Percentiles rank a stretch among this genome's conserved stretches.
These are phyloP conservation scores for Enteromius radiatus DNA, from an alignment of 2,797 vertebrate species.

Conservation along the genomic window DNA sequence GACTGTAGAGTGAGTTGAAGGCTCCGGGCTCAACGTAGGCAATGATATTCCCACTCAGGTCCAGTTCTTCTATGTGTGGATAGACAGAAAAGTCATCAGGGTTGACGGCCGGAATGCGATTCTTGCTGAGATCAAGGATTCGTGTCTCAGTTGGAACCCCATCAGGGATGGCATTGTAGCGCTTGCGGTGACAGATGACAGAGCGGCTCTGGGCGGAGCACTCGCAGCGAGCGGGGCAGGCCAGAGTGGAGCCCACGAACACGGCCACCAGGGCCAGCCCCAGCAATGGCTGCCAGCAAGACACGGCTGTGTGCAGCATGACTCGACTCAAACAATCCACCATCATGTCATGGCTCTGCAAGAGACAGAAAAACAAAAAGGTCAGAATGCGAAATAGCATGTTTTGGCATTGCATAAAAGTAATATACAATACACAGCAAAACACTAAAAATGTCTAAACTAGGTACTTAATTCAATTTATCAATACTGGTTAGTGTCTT, in stretches of 20 bases:
- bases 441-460: background rate
- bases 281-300: slow-evolving; percentile 94
- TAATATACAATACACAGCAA: background rate
- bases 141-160: slow-evolving; percentile 97
- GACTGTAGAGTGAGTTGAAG: slow-evolving; percentile 92
- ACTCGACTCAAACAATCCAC: slow-evolving; percentile 90
- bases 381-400: background rate
- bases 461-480: background rate
- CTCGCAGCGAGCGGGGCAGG: slow-evolving; percentile 96
- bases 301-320: slow-evolving; percentile 94
- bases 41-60: slow-evolving; percentile 96
- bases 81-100: slow-evolving; percentile 93
- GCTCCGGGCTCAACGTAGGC: slow-evolving; percentile 95
- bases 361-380: slow-evolving; percentile 47
- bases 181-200: slow-evolving; percentile 93
- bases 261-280: slow-evolving; percentile 90
- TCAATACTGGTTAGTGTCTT: background rate
- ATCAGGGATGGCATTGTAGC: slow-evolving; percentile 89
- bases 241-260: slow-evolving; percentile 84
- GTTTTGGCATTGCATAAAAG: background rate
- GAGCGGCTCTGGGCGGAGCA: slow-evolving; percentile 97
- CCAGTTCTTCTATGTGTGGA: slow-evolving; percentile 93
- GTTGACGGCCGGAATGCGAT: slow-evolving; percentile 91
- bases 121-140: slow-evolving; percentile 98
- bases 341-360: slow-evolving; percentile 91